A percentile compares a stretch with the other conserved stretches of the same genome.
phyloP scores from a whole-genome alignment of 2,888 invertebrate genomes.

The Papilio gigon region DNA sequence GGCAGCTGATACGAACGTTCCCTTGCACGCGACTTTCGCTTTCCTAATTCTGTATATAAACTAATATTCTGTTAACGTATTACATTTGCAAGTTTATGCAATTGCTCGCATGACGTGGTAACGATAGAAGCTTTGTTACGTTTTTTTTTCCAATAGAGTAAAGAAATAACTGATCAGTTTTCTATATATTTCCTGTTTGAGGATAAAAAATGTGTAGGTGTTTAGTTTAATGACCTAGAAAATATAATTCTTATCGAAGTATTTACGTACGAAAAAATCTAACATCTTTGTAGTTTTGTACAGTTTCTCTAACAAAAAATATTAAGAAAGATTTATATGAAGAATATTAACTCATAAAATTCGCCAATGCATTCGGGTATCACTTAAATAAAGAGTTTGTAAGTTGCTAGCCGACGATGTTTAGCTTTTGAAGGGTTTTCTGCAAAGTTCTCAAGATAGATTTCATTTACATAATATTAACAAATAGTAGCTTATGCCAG shows the following conservation, averaged over 20 bases:
- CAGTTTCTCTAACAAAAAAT: no score
- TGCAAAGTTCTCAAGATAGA: not conserved
- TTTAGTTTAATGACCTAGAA: no score
- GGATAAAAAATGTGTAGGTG: no score
- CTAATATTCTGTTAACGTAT: slow-evolving; percentile 31
- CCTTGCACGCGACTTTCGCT: slow-evolving; percentile 31
- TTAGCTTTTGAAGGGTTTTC: not conserved
- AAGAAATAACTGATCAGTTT: not conserved
- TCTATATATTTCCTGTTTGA: not conserved
- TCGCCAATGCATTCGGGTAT: no score
- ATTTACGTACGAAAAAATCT: no score
- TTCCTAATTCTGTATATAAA: slow-evolving; percentile 8
- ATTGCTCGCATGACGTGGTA: slow-evolving; percentile 9
- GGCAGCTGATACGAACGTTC: not conserved
- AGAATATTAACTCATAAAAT: no score
- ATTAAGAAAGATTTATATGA: no score
- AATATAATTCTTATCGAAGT: no score
- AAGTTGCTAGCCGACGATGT: no score
- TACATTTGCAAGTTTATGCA: slow-evolving; percentile 37
- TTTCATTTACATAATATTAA: not conserved
- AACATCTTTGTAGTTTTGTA: no score
- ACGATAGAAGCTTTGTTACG: not conserved
- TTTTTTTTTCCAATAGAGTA: not conserved
- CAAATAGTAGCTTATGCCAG: not conserved
- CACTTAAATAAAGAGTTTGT: no score